Percentiles rank a stretch among this genome's conserved stretches.
phyloP scores from a whole-genome alignment of 2,113 vertebrate species.

The Megaptera novaeangliae region DNA sequence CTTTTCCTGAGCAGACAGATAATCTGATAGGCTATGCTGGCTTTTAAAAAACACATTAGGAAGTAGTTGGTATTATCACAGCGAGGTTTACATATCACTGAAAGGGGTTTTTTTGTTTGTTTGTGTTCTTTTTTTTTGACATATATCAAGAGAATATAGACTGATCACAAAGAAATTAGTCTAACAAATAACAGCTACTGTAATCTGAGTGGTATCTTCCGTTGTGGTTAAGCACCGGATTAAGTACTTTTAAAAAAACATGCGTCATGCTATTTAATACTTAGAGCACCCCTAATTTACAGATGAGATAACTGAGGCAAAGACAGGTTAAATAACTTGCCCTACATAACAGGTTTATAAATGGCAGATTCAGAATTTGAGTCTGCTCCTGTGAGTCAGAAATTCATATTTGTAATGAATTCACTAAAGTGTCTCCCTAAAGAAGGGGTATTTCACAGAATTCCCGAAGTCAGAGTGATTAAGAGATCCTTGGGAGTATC shows the following conservation, averaged over 20 bases:
- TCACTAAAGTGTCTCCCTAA: neutral
- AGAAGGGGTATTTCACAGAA: neutral
- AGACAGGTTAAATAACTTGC: neutral
- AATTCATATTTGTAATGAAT: neutral
- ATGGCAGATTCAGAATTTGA: neutral
- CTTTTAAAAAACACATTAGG: neutral
- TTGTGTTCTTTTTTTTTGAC: neutral
- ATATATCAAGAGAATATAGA: neutral
- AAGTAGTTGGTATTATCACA: neutral
- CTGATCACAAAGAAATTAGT: neutral
- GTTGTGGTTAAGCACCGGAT: neutral
- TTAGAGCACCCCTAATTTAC: neutral
- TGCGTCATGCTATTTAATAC: neutral
- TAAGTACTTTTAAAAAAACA: conserved; percentile 9
- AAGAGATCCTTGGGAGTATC: neutral
- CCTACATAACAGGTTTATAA: neutral
- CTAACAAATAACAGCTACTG: neutral
- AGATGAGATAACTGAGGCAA: conserved; percentile 37
- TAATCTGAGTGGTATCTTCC: neutral
- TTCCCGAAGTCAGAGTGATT: neutral
- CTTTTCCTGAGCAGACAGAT: neutral
- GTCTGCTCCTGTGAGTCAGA: neutral
- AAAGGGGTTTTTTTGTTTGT: neutral
- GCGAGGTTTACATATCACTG: neutral
- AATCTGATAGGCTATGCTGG: neutral